Conservation (phyloP, 2,888 invertebrate genomes). For the Marasmarcha lunaedactyla region DNA sequence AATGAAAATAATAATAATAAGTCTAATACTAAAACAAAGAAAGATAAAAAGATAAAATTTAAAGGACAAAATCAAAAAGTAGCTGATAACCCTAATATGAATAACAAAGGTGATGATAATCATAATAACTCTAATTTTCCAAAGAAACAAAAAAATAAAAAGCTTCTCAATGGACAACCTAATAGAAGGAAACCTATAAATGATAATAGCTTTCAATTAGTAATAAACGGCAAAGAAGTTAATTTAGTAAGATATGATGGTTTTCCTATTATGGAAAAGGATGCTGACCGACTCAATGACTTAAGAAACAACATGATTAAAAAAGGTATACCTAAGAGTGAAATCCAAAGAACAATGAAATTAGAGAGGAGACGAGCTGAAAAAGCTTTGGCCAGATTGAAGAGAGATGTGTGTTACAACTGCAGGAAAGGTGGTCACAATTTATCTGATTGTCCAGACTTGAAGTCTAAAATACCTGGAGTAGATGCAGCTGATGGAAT, state of each 20-base stretch:
- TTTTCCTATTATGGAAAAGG: constrained; percentile 78
- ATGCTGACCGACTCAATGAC: constrained; percentile 73
- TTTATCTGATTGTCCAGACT: constrained; percentile 83
- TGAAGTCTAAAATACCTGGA: constrained; percentile 63
- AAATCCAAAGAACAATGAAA: constrained; percentile 75
- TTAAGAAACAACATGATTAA: constrained; percentile 74
- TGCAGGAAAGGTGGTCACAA: constrained; percentile 84
- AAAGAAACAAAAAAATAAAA: constrained; percentile 28
- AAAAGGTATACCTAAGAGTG: constrained; percentile 76
- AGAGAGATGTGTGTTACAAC: constrained; percentile 82
- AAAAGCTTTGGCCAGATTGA: constrained; percentile 74
- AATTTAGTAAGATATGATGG: constrained; percentile 76
- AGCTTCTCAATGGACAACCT: constrained; percentile 32
- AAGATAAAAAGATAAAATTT: constrained; percentile 9
- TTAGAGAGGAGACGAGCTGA: constrained; percentile 79
- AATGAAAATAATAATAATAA: neutral
- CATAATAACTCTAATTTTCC: constrained; percentile 19
- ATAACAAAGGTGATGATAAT: constrained; percentile 11
- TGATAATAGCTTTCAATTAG: constrained; percentile 59
- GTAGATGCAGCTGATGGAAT: constrained; percentile 72
- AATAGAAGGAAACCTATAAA: constrained; percentile 52
- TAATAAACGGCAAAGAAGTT: constrained; percentile 74
- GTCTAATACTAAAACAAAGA: neutral
- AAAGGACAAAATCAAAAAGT: constrained; percentile 6
- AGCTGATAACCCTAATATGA: neutral